phyloP scores from a whole-genome alignment of 2,888 invertebrate species.

The Drosophila differens region DNA sequence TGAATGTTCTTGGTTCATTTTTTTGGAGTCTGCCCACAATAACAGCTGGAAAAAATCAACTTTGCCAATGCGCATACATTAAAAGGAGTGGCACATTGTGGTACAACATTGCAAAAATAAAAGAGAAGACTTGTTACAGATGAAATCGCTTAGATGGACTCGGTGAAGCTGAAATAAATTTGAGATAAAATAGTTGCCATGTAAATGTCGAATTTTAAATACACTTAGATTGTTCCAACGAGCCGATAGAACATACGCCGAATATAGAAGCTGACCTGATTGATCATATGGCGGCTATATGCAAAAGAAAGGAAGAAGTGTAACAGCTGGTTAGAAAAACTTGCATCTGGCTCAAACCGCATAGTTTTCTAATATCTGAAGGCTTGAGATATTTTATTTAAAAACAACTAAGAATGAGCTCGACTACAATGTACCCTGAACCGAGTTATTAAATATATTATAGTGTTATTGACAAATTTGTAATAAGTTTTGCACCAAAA shows the following conservation, averaged over 20 bases:
- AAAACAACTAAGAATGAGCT: not conserved
- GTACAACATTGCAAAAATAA: constrained; percentile 8
- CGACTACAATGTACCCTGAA: too few species aligned
- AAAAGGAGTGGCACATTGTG: constrained; percentile 36
- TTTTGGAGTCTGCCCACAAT: constrained; percentile 1
- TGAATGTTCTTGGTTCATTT: constrained; percentile 57
- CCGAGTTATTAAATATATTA: too few species aligned
- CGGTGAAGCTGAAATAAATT: not conserved
- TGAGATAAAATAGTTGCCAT: not conserved
- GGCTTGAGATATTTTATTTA: not conserved
- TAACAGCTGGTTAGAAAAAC: not conserved
- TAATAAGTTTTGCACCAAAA: too few species aligned
- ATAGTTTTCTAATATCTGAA: not conserved
- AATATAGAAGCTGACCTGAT: not conserved
- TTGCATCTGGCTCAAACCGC: not conserved
- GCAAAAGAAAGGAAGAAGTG: not conserved
- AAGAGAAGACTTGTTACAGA: constrained; percentile 9
- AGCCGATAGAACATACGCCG: not conserved
- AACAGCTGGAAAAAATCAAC: constrained; percentile 30
- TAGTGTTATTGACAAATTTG: too few species aligned
- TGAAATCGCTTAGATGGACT: not conserved
- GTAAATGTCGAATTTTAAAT: not conserved
- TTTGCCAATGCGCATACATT: constrained; percentile 54
- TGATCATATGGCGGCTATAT: not conserved
- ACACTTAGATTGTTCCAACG: not conserved